Conservation (phyloP, 2,113 vertebrate species). For the Strix uralensis region DNA sequence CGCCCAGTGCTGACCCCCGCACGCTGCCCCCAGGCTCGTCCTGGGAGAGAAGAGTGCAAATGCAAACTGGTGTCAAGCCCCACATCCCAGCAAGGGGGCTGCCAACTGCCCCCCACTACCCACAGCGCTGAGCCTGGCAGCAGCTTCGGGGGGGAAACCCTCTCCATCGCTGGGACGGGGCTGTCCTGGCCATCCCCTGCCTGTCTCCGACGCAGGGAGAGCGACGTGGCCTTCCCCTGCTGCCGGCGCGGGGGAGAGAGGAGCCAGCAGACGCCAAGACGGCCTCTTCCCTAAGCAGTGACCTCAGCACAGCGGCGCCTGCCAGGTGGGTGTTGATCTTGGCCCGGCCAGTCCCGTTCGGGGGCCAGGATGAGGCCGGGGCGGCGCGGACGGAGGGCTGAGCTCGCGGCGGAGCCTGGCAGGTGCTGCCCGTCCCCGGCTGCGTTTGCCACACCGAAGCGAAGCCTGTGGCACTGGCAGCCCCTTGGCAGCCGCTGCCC, state of each 20-base stretch:
- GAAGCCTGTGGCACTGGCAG: not conserved
- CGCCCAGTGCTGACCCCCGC: fast-evolving
- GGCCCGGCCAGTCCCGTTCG: not conserved
- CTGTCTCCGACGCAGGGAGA: not conserved
- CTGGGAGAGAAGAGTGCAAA: not conserved
- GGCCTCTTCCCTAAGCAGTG: constrained; percentile 12
- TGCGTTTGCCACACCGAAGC: fast-evolving
- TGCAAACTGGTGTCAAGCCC: not conserved
- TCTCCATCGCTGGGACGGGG: not conserved
- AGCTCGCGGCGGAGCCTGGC: not conserved
- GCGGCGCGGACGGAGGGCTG: not conserved
- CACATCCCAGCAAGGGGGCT: fast-evolving
- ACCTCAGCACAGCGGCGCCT: not conserved
- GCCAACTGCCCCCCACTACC: not conserved
- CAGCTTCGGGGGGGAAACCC: no score
- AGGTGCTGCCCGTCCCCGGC: not conserved
- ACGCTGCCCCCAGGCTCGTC: fast-evolving
- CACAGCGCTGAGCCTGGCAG: fast-evolving
- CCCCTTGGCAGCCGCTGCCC: fast-evolving
- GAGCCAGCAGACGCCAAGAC: not conserved
- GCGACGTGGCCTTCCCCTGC: not conserved
- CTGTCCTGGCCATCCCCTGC: not conserved
- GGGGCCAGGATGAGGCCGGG: not conserved
- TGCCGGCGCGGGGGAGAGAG: not conserved
- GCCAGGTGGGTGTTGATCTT: constrained; percentile 54